phyloP scores from a whole-genome alignment of 2,888 invertebrate genomes.

The Artemia sinica region DNA sequence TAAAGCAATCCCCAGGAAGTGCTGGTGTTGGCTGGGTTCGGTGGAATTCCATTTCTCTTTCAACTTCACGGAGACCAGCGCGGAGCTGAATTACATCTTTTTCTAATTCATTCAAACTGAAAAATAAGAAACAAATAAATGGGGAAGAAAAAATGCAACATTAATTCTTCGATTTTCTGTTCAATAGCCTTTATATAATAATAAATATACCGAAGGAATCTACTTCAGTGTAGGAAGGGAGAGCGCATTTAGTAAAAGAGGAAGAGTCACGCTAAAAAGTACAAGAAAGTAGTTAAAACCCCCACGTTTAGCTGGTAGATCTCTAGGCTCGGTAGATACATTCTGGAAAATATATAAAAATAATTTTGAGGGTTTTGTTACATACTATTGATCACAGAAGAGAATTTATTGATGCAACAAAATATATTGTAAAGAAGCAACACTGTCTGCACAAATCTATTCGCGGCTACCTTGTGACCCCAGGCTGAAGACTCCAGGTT shows the following conservation, averaged over 20 bases:
- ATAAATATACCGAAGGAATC: neutral
- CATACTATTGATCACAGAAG: too few relatives aligned
- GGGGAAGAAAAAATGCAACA: slow-evolving; percentile 10
- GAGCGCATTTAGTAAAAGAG: neutral
- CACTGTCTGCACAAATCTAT: too few relatives aligned
- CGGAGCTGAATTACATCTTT: slow-evolving; percentile 69
- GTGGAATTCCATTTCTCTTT: slow-evolving; percentile 77
- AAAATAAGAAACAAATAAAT: slow-evolving; percentile 20
- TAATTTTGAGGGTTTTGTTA: too few relatives aligned
- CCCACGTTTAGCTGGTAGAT: too few relatives aligned
- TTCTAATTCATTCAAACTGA: slow-evolving; percentile 67
- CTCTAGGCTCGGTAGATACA: too few relatives aligned
- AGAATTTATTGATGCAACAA: too few relatives aligned
- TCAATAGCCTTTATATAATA: neutral
- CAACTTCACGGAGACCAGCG: slow-evolving; percentile 65
- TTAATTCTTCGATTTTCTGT: neutral
- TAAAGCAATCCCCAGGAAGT: slow-evolving; percentile 53
- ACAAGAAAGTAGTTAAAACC: too few relatives aligned
- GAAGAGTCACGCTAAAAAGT: too few relatives aligned
- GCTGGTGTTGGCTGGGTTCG: slow-evolving; percentile 42
- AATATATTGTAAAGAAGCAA: too few relatives aligned
- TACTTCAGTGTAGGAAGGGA: neutral
- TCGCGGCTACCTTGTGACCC: too few relatives aligned
- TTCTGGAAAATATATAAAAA: too few relatives aligned
- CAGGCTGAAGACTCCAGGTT: too few relatives aligned